Percentiles rank a stretch among this genome's conserved stretches.
Evolutionary conservation across 2,888 invertebrate genomes (phyloP).

Genomic region (Busseola fusca): DNA sequence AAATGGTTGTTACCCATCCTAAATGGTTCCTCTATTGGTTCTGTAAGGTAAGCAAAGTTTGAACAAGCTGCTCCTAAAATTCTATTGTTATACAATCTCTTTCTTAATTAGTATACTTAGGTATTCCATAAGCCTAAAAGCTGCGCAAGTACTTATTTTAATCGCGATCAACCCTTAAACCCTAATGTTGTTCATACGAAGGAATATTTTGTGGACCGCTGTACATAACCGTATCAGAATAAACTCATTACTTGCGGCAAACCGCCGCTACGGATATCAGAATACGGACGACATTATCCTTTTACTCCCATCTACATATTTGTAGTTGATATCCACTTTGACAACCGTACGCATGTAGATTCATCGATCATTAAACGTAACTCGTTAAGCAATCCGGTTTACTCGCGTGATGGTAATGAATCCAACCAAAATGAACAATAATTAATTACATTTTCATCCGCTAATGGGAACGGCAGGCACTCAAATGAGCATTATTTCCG

Average conservation of each 20-base stretch:
- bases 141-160: conserved; percentile 38
- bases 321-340: conserved; percentile 39
- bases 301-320: conserved; percentile 16
- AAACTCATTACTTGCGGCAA: conserved; percentile 48
- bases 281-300: conserved; percentile 33
- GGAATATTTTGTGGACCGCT: conserved; percentile 9
- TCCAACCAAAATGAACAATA: conserved; percentile 74
- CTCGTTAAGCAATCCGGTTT: conserved; percentile 66
- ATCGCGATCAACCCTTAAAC: conserved; percentile 20
- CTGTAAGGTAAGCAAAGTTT: conserved; percentile 32
- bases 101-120: conserved; percentile 49
- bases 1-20: conserved; percentile 8
- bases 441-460: conserved; percentile 78
- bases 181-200: conserved; percentile 17
- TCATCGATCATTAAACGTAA: conserved; percentile 62
- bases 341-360: conserved; percentile 45
- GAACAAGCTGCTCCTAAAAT: conserved; percentile 39
- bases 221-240: conserved; percentile 26
- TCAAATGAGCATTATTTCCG: conserved; percentile 76
- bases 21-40: conserved; percentile 33
- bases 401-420: conserved; percentile 71
- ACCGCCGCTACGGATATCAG: conserved; percentile 30
- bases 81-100: conserved; percentile 35
- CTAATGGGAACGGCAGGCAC: conserved; percentile 71
- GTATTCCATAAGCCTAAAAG: conserved; percentile 38